These are phyloP conservation scores for Heliconius charithonia DNA, from an alignment of 2,888 invertebrate species.

Conservation along the genomic window DNA sequence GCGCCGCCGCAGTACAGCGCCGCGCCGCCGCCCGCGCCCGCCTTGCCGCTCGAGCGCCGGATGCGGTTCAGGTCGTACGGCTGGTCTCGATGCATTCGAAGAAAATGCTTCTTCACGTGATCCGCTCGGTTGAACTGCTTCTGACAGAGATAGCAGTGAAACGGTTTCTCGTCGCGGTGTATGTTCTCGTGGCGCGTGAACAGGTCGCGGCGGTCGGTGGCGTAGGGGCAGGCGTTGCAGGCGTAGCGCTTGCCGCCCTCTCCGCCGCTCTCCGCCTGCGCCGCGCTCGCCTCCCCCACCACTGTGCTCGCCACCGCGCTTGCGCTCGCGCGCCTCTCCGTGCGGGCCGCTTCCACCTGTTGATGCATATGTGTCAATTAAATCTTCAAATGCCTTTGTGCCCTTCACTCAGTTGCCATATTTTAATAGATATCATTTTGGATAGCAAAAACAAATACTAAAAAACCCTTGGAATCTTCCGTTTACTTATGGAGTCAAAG, in stretches of 20 bases:
- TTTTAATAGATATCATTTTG: neutral
- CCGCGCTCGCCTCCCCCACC: slow-evolving; percentile 49
- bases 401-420: neutral
- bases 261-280: slow-evolving; percentile 47
- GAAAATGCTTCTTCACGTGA: slow-evolving; percentile 96
- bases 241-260: slow-evolving; percentile 88
- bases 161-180: slow-evolving; percentile 96
- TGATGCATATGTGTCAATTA: neutral
- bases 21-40: slow-evolving; percentile 47
- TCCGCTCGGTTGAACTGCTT: slow-evolving; percentile 97
- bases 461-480: too few species aligned
- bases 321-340: slow-evolving; percentile 58
- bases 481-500: too few species aligned
- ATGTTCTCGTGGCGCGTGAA: slow-evolving; percentile 97
- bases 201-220: slow-evolving; percentile 94
- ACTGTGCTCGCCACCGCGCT: slow-evolving; percentile 41
- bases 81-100: slow-evolving; percentile 95
- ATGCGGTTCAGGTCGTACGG: slow-evolving; percentile 93
- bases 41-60: slow-evolving; percentile 85
- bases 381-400: neutral
- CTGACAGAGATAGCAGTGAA: slow-evolving; percentile 95
- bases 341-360: slow-evolving; percentile 73
- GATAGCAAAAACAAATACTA: too few species aligned
- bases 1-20: slow-evolving; percentile 57
- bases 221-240: slow-evolving; percentile 94